These are phyloP conservation scores for Phocoena phocoena DNA, from an alignment of 2,113 vertebrate species.

Conservation along the genomic window DNA sequence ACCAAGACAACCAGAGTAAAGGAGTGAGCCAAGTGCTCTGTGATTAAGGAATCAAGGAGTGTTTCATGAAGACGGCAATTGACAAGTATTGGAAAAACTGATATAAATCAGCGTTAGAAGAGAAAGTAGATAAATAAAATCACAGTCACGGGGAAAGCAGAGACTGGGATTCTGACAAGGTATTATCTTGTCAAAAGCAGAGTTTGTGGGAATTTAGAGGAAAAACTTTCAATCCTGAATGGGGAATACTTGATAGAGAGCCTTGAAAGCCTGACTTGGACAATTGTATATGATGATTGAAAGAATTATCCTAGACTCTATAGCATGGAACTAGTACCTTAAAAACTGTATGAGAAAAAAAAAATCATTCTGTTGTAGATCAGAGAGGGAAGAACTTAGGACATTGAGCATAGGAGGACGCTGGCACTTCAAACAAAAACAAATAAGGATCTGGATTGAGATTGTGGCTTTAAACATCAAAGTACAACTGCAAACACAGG, in stretches of 20 bases:
- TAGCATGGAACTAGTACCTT: neutral
- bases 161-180: neutral
- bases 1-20: neutral
- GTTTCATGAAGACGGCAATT: neutral
- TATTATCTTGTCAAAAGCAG: neutral
- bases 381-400: neutral
- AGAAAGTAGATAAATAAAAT: neutral
- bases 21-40: neutral
- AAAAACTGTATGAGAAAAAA: neutral
- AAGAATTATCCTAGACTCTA: neutral
- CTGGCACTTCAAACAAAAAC: neutral
- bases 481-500: neutral
- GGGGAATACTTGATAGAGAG: neutral
- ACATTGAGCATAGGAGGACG: neutral
- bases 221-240: neutral
- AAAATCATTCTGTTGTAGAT: neutral
- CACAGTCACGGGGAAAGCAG: neutral
- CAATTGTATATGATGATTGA: neutral
- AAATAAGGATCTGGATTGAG: neutral
- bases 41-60: neutral
- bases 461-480: neutral
- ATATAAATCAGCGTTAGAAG: neutral
- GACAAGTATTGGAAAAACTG: neutral
- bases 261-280: neutral
- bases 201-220: neutral